Evolutionary conservation across 2,888 invertebrate genomes (phyloP), one percentile per base, ranked within the genome.

Genomic region (Eristalis pertinax): DNA sequence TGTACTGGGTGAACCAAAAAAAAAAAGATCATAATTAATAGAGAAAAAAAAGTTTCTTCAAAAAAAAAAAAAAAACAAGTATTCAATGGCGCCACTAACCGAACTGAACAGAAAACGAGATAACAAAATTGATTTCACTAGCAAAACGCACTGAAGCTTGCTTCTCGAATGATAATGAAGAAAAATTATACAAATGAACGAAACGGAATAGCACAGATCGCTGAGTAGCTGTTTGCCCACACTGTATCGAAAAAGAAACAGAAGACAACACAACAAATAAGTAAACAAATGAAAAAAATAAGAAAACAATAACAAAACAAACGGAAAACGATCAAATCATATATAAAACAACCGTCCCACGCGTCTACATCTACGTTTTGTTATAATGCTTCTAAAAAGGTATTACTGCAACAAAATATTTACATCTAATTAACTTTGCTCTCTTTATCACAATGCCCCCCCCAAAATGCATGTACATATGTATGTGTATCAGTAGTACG

Each of bases 351-450:
- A 50, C 60, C 72, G 62, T 86, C 86, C 83, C 78, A 86, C 86
- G 78, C 83, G 64, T 50, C 82, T 82, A 85, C 62, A 77, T 82
- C 73, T 84, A 77, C 82, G 73, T 58, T 76, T 76, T 81, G 60
- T 72, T 32, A 81, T 58, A 81, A 85, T 68, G 56, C 63, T 76
- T 63, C n/a, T 67, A 56, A 65, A 67, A 19, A 60, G 63, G 68
- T 50, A 50, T 50, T 50, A 77, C 62, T 75, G 75, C 73, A 82
- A 82, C 69, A 67, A 68, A 70, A 65, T 82, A 74, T 86, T 82
- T 86, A 86, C 83, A 83, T 83, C 78, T 83, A 78, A 75, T 81
- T 69, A 81, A 68, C 63, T 60, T 78, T 41, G 60, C 72, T 72
- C 70, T 68, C 22, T 32, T 74, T 38, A 43, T 75, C 75, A 50